Evolutionary conservation across 2,888 invertebrate genomes (phyloP), one percentile per base, ranked within the genome.

Genomic region (Lepidocyrtinus sp.): DNA sequence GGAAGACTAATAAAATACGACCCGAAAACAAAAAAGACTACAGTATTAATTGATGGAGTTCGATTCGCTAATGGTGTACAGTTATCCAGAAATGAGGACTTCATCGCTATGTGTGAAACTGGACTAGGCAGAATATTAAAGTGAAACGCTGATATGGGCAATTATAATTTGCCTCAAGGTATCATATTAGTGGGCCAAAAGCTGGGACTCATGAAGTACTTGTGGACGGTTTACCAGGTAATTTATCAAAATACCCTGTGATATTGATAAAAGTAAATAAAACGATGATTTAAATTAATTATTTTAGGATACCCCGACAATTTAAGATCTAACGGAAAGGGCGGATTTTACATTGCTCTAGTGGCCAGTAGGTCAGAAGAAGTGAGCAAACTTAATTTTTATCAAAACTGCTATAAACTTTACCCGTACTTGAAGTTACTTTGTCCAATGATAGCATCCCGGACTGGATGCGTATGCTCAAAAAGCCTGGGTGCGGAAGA

Each of bases 61-160:
- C 92, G 92, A 89, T 97, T 98, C 89, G 91, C 98, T 0, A 99
- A 99, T 89, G 98, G 99, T n/a, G 89, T 99, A 24, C 92, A 91
- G 69, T 87, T 98, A 0, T 94, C 96, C 15, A 92, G 93, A 2
- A 93, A 96, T 87, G 94, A 95, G 88, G 93, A 94, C 80, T 96
- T 94, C 87, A 88, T 98, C 1, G 88, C 99, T 22, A 92, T 97
- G 0, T 89, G 93, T 0, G 98, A 99, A 89, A 92, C 94, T 0
- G 91, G 26, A 19, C 74, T 72, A 7, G 70, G 74, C 36, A 75
- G 85, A 45, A 79, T 85, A 7, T 55, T 82, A 63, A 85, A 76
- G 85, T 84, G 64, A 27, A 80, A 63, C 63, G 21, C 64, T 17
- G n/a, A 21, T 63, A 12, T 63, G 12, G 9, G 3, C 24, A 9